These are phyloP conservation scores for Bostrychus sinensis DNA, from an alignment of 2,113 vertebrate genomes.

Conservation along the genomic window DNA sequence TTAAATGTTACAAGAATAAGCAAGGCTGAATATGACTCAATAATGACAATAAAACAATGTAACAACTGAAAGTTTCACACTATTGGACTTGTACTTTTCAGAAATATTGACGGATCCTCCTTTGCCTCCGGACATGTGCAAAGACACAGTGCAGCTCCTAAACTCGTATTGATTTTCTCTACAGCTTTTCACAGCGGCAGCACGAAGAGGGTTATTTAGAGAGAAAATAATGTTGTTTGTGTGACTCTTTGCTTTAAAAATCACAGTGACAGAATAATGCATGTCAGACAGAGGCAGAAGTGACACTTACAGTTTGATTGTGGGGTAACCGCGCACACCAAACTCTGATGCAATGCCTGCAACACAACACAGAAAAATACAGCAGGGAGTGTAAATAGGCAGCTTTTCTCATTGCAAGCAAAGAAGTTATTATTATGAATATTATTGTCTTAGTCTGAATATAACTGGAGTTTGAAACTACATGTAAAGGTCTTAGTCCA, in stretches of 20 bases:
- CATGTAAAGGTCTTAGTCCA: too few species aligned
- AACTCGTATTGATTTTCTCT: slow-evolving; percentile 23
- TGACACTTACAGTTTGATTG: slow-evolving; percentile 95
- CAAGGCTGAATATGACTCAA: background rate
- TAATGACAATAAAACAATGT: background rate
- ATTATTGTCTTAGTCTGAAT: too few species aligned
- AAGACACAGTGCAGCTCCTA: background rate
- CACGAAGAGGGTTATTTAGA: background rate
- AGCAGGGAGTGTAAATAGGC: background rate
- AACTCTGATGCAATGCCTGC: slow-evolving; percentile 96
- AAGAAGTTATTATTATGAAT: too few species aligned
- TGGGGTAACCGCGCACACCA: slow-evolving; percentile 96
- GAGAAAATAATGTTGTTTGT: background rate
- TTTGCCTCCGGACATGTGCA: background rate
- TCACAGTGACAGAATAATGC: background rate
- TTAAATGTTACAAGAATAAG: background rate
- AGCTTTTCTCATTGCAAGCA: too few species aligned
- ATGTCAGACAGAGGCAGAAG: background rate
- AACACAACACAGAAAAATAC: slow-evolving; percentile 12
- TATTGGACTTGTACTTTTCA: too few species aligned
- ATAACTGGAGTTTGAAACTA: too few species aligned
- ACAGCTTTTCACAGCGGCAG: background rate
- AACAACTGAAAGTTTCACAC: slow-evolving; percentile 3
- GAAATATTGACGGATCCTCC: background rate
- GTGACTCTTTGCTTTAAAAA: background rate